Percentiles rank a stretch among this genome's conserved stretches.
Evolutionary conservation across 2,113 vertebrate genomes (phyloP).

Genomic region (Carettochelys insculpta): DNA sequence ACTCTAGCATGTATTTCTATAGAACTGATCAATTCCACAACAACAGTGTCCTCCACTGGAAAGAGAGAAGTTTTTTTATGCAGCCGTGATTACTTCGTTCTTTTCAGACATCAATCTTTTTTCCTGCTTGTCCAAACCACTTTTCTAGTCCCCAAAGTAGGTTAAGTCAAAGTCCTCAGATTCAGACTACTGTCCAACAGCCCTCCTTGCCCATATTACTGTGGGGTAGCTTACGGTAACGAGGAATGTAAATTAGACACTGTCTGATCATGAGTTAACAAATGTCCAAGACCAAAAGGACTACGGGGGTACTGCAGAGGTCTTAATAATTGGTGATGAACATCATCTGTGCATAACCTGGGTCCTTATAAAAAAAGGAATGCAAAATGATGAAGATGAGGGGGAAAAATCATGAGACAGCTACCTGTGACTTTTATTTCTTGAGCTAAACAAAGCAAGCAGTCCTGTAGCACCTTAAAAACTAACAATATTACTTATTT

Average conservation of each 20-base stretch:
- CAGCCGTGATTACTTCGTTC: neutral
- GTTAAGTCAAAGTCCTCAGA: neutral
- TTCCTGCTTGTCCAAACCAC: neutral
- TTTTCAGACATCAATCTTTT: rapidly evolving
- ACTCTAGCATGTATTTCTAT: neutral
- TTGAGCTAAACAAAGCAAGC: neutral
- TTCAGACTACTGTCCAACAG: neutral
- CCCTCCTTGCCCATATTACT: neutral
- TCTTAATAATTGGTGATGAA: neutral
- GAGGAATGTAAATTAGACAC: neutral
- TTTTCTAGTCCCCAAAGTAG: neutral
- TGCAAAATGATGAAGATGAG: neutral
- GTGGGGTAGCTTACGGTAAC: neutral
- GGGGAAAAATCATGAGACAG: neutral
- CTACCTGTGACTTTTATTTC: neutral
- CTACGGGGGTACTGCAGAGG: neutral
- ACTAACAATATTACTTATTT: too few species aligned
- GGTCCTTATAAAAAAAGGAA: neutral
- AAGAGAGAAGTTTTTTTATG: neutral
- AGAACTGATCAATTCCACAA: neutral
- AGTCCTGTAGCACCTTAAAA: too few species aligned
- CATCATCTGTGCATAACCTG: neutral
- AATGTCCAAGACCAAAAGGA: neutral
- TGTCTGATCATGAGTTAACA: neutral
- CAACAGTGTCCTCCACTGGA: neutral